These are phyloP conservation scores for Calonectris borealis DNA, from an alignment of 2,113 vertebrate genomes.

Conservation along the genomic window DNA sequence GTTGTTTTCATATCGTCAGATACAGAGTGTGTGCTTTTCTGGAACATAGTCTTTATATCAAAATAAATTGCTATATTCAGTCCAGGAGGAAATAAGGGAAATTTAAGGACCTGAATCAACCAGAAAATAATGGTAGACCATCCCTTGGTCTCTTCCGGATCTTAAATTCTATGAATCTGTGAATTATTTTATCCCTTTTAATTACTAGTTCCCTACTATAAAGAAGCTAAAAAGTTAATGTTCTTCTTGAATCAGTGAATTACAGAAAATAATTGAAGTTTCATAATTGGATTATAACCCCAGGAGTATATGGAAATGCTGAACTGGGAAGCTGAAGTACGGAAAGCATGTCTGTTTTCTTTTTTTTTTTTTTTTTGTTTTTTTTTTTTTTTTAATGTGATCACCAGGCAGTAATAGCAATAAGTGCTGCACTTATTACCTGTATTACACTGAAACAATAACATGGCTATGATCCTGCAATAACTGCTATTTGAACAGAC, in stretches of 20 bases:
- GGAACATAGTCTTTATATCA: neutral
- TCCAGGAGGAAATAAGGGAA: neutral
- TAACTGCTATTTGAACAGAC: slow-evolving; percentile 22
- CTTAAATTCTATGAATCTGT: neutral
- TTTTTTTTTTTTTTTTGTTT: neutral
- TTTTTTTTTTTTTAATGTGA: neutral
- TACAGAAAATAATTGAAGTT: slow-evolving; percentile 50
- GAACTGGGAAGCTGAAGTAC: neutral
- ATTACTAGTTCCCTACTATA: neutral
- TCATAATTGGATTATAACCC: slow-evolving; percentile 48
- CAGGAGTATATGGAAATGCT: neutral
- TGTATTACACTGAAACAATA: slow-evolving; percentile 34
- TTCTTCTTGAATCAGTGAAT: slow-evolving; percentile 24
- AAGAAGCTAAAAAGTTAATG: slow-evolving; percentile 10
- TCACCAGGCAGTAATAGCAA: slow-evolving; percentile 16
- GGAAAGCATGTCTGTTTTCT: neutral
- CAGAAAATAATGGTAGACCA: neutral
- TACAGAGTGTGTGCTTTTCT: neutral
- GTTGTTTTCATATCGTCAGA: neutral
- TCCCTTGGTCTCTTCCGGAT: neutral
- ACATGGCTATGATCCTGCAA: neutral
- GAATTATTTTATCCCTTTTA: slow-evolving; percentile 30
- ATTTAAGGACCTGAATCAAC: neutral
- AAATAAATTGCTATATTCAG: neutral
- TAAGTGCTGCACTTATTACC: slow-evolving; percentile 35